phyloP scores from a whole-genome alignment of 2,888 invertebrate genomes.

The Psylliodes chrysocephalus region DNA sequence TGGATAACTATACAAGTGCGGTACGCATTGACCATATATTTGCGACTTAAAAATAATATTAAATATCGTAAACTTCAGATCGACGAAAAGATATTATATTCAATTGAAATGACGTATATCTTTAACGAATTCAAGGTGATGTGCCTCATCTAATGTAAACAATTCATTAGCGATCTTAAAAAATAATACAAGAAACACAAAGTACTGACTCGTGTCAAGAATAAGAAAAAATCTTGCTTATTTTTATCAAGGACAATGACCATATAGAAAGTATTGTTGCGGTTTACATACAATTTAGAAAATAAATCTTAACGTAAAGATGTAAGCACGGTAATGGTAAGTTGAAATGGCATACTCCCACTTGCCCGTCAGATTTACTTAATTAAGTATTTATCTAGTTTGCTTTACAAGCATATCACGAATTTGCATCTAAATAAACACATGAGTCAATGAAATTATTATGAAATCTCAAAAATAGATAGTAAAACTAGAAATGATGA shows the following conservation, averaged over 20 bases:
- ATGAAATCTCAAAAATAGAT: neutral
- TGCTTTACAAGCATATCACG: neutral
- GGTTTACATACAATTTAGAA: neutral
- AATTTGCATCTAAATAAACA: neutral
- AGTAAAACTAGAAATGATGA: too few species aligned
- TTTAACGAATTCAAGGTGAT: constrained; percentile 2
- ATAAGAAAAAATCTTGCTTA: neutral
- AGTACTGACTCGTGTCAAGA: constrained; percentile 1
- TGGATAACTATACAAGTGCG: too few species aligned
- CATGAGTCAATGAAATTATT: constrained; percentile 1
- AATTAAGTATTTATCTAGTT: constrained; percentile 14
- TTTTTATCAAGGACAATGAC: constrained; percentile 7
- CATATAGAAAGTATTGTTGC: constrained; percentile 5
- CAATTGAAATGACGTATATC: constrained; percentile 6
- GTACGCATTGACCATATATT: too few species aligned
- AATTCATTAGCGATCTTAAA: constrained; percentile 7
- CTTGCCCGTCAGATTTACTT: constrained; percentile 4
- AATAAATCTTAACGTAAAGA: constrained; percentile 9
- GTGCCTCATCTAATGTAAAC: constrained; percentile 6
- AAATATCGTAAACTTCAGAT: too few species aligned
- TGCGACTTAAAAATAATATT: too few species aligned
- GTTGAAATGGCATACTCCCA: constrained; percentile 12
- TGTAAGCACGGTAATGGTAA: constrained; percentile 8
- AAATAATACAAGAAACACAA: constrained; percentile 1
- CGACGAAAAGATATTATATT: too few species aligned